phyloP scores from a whole-genome alignment of 2,888 invertebrate genomes.

The Acleris sparsana region DNA sequence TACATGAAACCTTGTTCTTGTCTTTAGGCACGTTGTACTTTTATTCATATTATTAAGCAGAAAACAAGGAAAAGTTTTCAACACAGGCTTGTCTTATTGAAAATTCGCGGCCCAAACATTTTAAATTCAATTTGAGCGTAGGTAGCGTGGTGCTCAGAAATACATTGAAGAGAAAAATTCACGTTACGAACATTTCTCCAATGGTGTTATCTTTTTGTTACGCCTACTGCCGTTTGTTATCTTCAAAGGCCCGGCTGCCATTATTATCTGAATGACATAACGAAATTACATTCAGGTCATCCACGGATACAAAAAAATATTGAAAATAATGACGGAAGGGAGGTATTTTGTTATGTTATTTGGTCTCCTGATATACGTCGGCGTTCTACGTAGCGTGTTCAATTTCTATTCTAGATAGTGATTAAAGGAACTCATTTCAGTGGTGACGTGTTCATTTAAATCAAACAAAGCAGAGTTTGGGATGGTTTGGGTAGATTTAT shows the following conservation, averaged over 20 bases:
- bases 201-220: conserved; percentile 30
- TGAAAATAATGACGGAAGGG: too few species aligned
- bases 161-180: conserved; percentile 16
- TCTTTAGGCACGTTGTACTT: too few species aligned
- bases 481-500: conserved; percentile 1
- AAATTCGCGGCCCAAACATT: not conserved
- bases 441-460: not conserved
- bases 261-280: conserved; percentile 21
- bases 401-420: too few species aligned
- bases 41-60: too few species aligned
- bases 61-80: too few species aligned
- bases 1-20: too few species aligned
- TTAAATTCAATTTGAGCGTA: conserved; percentile 13
- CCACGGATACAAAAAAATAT: not conserved
- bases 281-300: conserved; percentile 8
- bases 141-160: conserved; percentile 9
- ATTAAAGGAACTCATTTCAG: not conserved
- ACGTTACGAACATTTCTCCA: conserved; percentile 16
- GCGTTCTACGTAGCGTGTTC: too few species aligned
- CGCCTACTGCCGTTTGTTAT: conserved; percentile 3
- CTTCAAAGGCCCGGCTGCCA: conserved; percentile 28
- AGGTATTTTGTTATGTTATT: too few species aligned
- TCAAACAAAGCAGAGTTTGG: not conserved
- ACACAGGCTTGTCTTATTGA: not conserved
- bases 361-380: too few species aligned